phyloP scores from a whole-genome alignment of 2,888 invertebrate species.

The Apoda limacodes region DNA sequence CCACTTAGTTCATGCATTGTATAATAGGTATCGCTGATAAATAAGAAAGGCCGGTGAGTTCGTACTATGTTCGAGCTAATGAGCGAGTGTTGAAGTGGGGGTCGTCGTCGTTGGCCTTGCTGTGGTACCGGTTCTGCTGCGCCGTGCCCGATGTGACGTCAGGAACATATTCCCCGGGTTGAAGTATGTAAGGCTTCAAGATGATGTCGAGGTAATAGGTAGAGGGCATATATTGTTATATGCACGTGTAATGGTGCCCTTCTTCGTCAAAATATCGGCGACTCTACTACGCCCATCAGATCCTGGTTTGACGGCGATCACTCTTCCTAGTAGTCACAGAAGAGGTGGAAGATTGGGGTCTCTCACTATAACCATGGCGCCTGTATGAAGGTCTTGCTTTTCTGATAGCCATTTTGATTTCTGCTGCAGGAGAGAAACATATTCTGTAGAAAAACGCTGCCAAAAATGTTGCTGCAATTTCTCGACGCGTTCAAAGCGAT shows the following conservation, averaged over 20 bases:
- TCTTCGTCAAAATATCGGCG: slow-evolving; percentile 7
- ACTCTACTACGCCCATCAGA: slow-evolving; percentile 7
- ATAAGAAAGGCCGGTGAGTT: too few relatives aligned
- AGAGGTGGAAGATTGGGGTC: slow-evolving; percentile 12
- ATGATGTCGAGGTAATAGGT: too few relatives aligned
- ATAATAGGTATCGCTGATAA: too few relatives aligned
- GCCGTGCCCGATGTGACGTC: too few relatives aligned
- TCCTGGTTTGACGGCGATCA: slow-evolving; percentile 6
- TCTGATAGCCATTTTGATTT: slow-evolving; percentile 9
- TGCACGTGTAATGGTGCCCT: slow-evolving; percentile 1
- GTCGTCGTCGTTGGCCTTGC: too few relatives aligned
- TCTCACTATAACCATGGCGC: slow-evolving; percentile 8
- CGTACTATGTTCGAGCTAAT: too few relatives aligned
- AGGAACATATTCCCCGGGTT: too few relatives aligned
- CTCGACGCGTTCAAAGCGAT: slow-evolving; percentile 11
- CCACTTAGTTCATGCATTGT: too few relatives aligned
- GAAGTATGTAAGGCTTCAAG: too few relatives aligned
- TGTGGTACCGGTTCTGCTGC: too few relatives aligned
- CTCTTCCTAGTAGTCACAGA: slow-evolving; percentile 10
- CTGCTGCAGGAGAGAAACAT: slow-evolving; percentile 11
- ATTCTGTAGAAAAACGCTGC: slow-evolving; percentile 10
- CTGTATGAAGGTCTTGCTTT: not conserved
- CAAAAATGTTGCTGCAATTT: slow-evolving; percentile 14
- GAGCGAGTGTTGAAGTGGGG: too few relatives aligned
- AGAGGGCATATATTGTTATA: too few relatives aligned